Evolutionary conservation across 2,888 invertebrate genomes (phyloP).

Genomic region (Acanthosoma haemorrhoidale): DNA sequence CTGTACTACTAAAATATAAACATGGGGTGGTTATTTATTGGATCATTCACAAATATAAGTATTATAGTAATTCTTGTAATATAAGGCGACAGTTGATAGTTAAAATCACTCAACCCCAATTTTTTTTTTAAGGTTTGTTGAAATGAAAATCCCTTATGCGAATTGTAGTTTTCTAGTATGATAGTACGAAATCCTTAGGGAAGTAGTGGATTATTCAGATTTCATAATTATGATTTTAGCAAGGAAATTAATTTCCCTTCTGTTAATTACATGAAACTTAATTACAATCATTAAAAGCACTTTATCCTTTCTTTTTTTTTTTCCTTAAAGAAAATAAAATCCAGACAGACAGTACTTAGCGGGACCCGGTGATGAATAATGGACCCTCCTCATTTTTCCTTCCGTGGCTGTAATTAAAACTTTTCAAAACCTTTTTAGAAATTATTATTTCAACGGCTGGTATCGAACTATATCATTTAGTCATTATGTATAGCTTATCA

Average conservation of each 20-base stretch:
- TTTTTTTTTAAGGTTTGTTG: too few relatives aligned
- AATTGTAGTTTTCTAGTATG: neutral
- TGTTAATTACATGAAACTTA: neutral
- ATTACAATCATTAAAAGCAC: neutral
- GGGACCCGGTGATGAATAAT: neutral
- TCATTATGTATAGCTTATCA: neutral
- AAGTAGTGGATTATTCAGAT: neutral
- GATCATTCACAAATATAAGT: too few relatives aligned
- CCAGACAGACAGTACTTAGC: slow-evolving; percentile 1
- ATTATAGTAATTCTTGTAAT: too few relatives aligned
- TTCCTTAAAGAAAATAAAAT: slow-evolving; percentile 8
- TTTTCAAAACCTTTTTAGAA: slow-evolving; percentile 8
- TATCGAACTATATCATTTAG: neutral
- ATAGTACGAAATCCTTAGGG: neutral
- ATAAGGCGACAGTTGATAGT: too few relatives aligned
- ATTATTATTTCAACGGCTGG: neutral
- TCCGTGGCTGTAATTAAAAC: slow-evolving; percentile 11
- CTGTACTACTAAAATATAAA: too few relatives aligned
- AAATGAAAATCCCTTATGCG: too few relatives aligned
- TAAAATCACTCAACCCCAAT: too few relatives aligned
- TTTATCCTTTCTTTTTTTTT: neutral
- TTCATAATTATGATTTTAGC: neutral
- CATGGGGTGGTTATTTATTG: too few relatives aligned
- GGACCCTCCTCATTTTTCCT: neutral
- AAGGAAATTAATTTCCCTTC: neutral